Base-by-base conservation (phyloP, 2,113 vertebrate genomes). In the Vimba vimba region DNA sequence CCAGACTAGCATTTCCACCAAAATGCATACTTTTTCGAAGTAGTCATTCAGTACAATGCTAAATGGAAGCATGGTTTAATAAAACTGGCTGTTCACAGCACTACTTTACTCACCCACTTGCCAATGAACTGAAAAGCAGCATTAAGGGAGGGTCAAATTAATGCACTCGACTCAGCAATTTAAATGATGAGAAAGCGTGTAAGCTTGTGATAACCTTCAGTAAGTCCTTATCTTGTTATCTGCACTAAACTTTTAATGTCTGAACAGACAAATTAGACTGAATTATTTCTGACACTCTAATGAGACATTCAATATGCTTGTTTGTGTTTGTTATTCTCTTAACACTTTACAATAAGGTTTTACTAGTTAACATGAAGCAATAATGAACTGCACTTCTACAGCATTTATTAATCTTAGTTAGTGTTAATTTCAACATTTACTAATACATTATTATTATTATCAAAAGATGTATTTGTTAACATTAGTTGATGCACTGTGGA, bases 191-290 rank as follows among this genome's bases (percentile, higher is more conserved):
- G 23, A 43, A 80, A 9, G 39, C 25, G 39, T 47, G 78, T 25
- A 25, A 64, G 59, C 23, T 66, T 80, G n/a, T 80, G 59, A 47
- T 80, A 64, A 30, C 60, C 36, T 66, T 79, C 36, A 25, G n/a
- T 12, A 11, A 11, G 15, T 27, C 25, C 15, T 79, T 60, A 60
- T 59, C 27, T 36, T 60, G 5, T 39, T 79, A 43, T 10, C 36
- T 6, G 2, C 19, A 79, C 36, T 45, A 2, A 79, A 79, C 23
- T 9, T 27, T 45, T 23, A 76, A 25, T 76, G 25, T 52, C 47
- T 13, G 12, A 45, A 25, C 12, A 39, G 21, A 74, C 27, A 39
- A 21, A 79, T 43, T 9, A 39, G 0, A 21, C 21, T 45, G 23
- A 12, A 36, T 39, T 13, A 15, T 39, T 33, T 33, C 5, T 6